phyloP scores from a whole-genome alignment of 2,113 vertebrate genomes.

The Pica pica region DNA sequence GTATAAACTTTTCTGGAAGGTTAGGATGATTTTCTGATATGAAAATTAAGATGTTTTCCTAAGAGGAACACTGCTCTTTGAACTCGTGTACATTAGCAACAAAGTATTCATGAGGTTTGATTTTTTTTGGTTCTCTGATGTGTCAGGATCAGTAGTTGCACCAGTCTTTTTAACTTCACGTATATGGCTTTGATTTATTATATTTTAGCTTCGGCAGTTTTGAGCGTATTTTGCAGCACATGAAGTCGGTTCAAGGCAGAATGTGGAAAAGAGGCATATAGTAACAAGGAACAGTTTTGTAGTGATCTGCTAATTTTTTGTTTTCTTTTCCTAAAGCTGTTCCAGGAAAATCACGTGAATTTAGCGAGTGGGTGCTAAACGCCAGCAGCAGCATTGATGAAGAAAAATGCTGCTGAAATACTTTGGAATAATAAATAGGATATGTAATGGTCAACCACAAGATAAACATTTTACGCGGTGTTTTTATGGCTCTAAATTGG shows the following conservation, averaged over 20 bases:
- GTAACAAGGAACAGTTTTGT: not conserved
- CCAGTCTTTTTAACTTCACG: not conserved
- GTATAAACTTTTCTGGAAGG: slow-evolving; percentile 46
- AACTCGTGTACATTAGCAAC: not conserved
- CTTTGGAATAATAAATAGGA: slow-evolving; percentile 76
- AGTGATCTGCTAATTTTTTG: slow-evolving; percentile 25
- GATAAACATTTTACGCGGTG: slow-evolving; percentile 76
- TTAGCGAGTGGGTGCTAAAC: slow-evolving; percentile 66
- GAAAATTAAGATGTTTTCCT: slow-evolving; percentile 42
- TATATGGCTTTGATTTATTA: slow-evolving; percentile 39
- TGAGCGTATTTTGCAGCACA: not conserved
- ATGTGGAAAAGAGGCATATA: not conserved
- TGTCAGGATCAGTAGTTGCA: slow-evolving; percentile 10
- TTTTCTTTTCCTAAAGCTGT: slow-evolving; percentile 40
- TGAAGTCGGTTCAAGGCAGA: not conserved
- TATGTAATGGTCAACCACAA: slow-evolving; percentile 70
- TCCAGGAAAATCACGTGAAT: slow-evolving; percentile 57
- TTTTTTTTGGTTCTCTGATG: slow-evolving; percentile 27
- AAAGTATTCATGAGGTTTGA: slow-evolving; percentile 30
- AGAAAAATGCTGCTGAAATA: slow-evolving; percentile 72
- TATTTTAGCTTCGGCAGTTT: not conserved
- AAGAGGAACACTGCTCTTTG: slow-evolving; percentile 25
- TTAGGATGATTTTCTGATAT: slow-evolving; percentile 25
- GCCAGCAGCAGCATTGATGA: slow-evolving; percentile 73
- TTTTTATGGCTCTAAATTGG: slow-evolving; percentile 77